Base-by-base conservation (phyloP, 2,113 vertebrate species). In the Cygnus buccinator region DNA sequence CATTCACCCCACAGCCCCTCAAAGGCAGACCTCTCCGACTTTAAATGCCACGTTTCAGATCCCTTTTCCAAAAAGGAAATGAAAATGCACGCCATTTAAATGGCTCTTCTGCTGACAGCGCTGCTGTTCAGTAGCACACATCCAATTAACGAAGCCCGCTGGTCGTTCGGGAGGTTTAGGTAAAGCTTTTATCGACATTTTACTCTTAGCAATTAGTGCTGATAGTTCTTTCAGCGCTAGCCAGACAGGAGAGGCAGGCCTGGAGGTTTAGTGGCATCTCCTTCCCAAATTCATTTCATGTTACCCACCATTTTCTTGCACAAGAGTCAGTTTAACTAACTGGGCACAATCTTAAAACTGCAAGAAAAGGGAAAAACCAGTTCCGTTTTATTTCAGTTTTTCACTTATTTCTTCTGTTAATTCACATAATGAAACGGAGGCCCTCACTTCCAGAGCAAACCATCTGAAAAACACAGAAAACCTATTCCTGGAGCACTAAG, bases 391-490 rank as follows among this genome's bases (percentile, higher is more conserved):
- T 70, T 73, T 68, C 50, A 72, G 9, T 35, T 92, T 26, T 57
- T 70, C 4, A 3, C 2, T 0, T 21, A 6, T 50, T 85, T 50
- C 25, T 54, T 72, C 89, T 90, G 20, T 76, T 23, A 93, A 37
- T 77, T 84, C 50, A 71, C 11, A 22, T 46, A 68, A 89, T 25
- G 21, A 91, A 95, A 88, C 11, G 68, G 31, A 97, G 77, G 48
- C 65, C 67, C 58, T 90, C 15, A 87, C 71, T 87, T 97, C 66
- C 62, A 92, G 43, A 87, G 61, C 21, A 93, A 86, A 50, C 59
- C 94, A n/a, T 22, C 37, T 52, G 66, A 63, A 94, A 43, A 62
- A 93, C 52, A 74, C 8, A 91, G 76, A 85, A 84, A 92, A 95
- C 41, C 57, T 88, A 26, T 93, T 77, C 50, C 90, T 61, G 39